Conservation (phyloP, 2,113 vertebrate species). For the Lonchura striata region DNA sequence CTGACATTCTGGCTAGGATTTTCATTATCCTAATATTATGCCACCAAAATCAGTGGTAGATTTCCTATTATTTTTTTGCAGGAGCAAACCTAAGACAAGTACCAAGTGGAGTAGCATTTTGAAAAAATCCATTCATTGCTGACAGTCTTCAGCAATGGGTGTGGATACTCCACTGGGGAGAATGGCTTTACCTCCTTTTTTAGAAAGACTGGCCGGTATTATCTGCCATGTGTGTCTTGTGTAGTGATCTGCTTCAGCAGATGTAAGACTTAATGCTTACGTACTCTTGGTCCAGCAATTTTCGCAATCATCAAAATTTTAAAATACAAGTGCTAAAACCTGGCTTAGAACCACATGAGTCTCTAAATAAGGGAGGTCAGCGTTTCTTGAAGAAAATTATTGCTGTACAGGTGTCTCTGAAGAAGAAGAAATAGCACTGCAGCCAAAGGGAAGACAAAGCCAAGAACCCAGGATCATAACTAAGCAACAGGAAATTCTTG, state of each 20-base stretch:
- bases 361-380: not conserved
- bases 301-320: constrained; percentile 1
- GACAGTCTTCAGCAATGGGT: not conserved
- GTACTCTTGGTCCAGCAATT: not conserved
- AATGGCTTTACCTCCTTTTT: not conserved
- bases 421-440: not conserved
- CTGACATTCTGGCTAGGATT: not conserved
- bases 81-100: not conserved
- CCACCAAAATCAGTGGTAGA: not conserved
- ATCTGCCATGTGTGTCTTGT: not conserved
- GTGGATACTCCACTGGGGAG: not conserved
- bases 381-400: not conserved
- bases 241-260: not conserved
- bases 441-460: not conserved
- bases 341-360: constrained; percentile 20
- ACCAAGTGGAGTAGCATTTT: not conserved
- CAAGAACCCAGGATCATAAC: not conserved
- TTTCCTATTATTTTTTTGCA: not conserved
- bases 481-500: not conserved
- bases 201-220: not conserved
- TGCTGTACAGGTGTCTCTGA: not conserved
- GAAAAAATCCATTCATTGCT: not conserved
- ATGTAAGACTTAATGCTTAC: not conserved
- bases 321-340: not conserved
- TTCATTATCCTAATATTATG: not conserved